Percentiles rank a stretch among this genome's conserved stretches.
These are phyloP conservation scores for Drosophila funebris DNA, from an alignment of 1,140 invertebrate species.

Conservation along the genomic window DNA sequence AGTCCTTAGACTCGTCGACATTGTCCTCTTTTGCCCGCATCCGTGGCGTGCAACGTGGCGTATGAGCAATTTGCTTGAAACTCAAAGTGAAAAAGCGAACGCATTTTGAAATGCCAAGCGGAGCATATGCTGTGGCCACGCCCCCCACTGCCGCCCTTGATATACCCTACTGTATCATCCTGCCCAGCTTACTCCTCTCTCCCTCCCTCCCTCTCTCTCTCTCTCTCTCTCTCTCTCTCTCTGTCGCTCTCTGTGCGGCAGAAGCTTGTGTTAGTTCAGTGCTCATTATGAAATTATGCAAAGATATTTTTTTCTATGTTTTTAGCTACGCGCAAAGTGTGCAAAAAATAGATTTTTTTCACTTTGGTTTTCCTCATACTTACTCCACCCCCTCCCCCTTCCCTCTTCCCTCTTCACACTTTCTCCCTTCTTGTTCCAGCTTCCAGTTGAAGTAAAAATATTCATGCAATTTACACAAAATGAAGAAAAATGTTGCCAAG, in stretches of 20 bases:
- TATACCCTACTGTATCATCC: not conserved
- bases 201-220: not conserved
- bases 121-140: slow-evolving; percentile 47
- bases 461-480: slow-evolving; percentile 25
- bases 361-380: slow-evolving; percentile 1
- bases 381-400: too few relatives aligned
- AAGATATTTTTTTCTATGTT: slow-evolving; percentile 45
- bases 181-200: too few relatives aligned
- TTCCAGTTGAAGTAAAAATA: not conserved
- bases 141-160: not conserved
- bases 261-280: slow-evolving; percentile 54
- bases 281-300: slow-evolving; percentile 74
- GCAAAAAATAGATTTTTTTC: slow-evolving; percentile 32
- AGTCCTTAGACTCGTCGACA: not conserved
- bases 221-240: too few relatives aligned
- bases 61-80: slow-evolving; percentile 65
- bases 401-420: not conserved
- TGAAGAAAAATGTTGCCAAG: slow-evolving; percentile 13
- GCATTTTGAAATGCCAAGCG: slow-evolving; percentile 61
- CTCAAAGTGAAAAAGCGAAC: slow-evolving; percentile 62
- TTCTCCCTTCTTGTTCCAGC: not conserved
- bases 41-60: slow-evolving; percentile 52
- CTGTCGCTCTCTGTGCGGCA: too few relatives aligned
- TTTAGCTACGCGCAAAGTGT: slow-evolving; percentile 7
- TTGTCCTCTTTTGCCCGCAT: slow-evolving; percentile 35